Base-by-base conservation (phyloP, 2,797 vertebrate species). In the Distichodus sexfasciatus region DNA sequence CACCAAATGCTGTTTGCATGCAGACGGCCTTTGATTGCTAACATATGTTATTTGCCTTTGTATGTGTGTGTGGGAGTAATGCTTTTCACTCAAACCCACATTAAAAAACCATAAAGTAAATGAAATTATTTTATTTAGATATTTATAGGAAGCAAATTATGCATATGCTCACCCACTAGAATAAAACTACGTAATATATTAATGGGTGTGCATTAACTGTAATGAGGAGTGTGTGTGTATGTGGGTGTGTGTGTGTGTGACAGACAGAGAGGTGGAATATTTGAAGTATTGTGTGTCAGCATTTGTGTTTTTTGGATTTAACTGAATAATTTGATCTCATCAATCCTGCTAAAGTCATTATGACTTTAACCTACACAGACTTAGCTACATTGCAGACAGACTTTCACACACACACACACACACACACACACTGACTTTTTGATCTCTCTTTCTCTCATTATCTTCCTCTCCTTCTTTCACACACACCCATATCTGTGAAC, bases 1-100 rank as follows among this genome's bases (percentile, higher is more conserved):
- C 58, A 50, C 11, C 61, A 33, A 54, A 54, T 47, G 35, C 31
- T 72, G 60, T 79, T 77, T 81, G 71, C 47, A 29, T 76, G 59
- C 73, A 75, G 80, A 84, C 75, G 55, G 47, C 65, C 63, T 71
- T 64, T 86, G 79, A 90, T 87, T 80, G 77, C 76, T 85, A 78
- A 86, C 88, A 89, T 83, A 78, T 89, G 88, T 85, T 79, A 41
- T 43, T 41, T 29, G 76, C 69, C 74, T 78, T 80, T 78, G 70
- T 79, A 77, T 81, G 79, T 74, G 50, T 15, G 43, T 82, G 75
- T 71, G n/a, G n/a, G n/a, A n/a, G 79, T 78, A 74, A 48, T 73
- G 15, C 57, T 80, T 63, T 66, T 71, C 64, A 79, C 53, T 61
- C 50, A 31, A 29, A 55, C 43, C 60, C 70, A 57, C 6, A 31